Conservation (phyloP, 2,888 invertebrate species). For the Halictus ligatus region DNA sequence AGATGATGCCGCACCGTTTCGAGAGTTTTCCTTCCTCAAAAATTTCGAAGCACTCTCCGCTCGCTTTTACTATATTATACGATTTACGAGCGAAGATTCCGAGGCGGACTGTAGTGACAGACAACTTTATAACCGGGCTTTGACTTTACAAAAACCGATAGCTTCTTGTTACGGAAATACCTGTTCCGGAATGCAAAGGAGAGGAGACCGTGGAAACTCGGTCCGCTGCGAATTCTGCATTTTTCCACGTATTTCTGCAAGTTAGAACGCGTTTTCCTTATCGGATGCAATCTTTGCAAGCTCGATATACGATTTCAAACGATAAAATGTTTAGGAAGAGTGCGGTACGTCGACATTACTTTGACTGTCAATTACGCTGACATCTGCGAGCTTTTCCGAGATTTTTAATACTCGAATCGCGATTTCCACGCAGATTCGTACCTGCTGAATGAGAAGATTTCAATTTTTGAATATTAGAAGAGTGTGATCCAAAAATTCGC, state of each 20-base stretch:
- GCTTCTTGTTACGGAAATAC: constrained; percentile 44
- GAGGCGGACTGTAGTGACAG: constrained; percentile 24
- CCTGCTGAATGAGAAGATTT: neutral
- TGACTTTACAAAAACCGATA: constrained; percentile 33
- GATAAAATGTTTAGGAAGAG: neutral
- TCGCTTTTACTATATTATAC: constrained; percentile 35
- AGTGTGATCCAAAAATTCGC: too few relatives aligned
- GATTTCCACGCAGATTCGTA: neutral
- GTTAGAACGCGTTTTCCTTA: neutral
- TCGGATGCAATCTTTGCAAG: neutral
- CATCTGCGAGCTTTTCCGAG: neutral
- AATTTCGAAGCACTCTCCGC: constrained; percentile 34
- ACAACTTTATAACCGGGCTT: constrained; percentile 42
- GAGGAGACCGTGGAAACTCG: neutral
- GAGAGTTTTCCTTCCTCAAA: neutral
- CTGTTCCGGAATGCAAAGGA: constrained; percentile 23
- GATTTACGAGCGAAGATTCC: constrained; percentile 42
- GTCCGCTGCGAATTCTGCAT: constrained; percentile 8
- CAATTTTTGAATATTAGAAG: too few relatives aligned
- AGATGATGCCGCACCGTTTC: constrained; percentile 10
- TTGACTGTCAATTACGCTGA: neutral
- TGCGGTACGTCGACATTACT: neutral
- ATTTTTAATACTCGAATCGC: neutral
- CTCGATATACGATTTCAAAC: neutral
- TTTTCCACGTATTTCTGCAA: neutral